phyloP scores from a whole-genome alignment of 2,113 vertebrate species.

The Macrotus californicus region DNA sequence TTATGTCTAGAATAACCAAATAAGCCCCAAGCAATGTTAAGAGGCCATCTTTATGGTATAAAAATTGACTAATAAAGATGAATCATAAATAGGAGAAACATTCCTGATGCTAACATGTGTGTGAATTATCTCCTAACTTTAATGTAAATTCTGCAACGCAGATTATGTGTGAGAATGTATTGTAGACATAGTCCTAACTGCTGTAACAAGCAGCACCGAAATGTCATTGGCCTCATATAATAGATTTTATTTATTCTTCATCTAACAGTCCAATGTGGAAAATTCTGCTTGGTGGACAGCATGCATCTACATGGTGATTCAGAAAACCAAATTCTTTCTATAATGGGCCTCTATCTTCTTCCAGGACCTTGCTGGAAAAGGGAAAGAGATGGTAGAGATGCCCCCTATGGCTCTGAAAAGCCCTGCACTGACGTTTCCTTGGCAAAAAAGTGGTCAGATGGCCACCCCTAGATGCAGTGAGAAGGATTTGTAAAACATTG shows the following conservation, averaged over 20 bases:
- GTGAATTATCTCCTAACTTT: not conserved
- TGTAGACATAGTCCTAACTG: not conserved
- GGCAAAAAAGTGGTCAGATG: not conserved
- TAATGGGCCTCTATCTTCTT: not conserved
- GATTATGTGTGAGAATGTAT: not conserved
- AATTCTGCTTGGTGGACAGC: not conserved
- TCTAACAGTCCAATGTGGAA: not conserved
- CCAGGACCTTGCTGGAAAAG: not conserved
- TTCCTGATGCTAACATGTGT: not conserved
- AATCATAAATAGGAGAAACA: not conserved
- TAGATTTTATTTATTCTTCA: not conserved
- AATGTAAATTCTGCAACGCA: not conserved
- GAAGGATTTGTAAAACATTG: not conserved
- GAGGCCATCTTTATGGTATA: not conserved
- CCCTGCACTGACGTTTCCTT: not conserved
- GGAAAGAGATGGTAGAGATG: not conserved
- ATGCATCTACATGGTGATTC: not conserved
- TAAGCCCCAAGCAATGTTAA: not conserved
- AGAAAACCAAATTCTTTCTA: not conserved
- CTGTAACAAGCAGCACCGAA: not conserved
- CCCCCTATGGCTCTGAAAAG: not conserved
- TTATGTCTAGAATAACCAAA: constrained; percentile 41
- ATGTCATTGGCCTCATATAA: not conserved
- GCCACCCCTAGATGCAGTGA: too few relatives aligned
- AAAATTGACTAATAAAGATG: constrained; percentile 13